Evolutionary conservation across 2,888 invertebrate genomes (phyloP), one percentile per base, ranked within the genome.

Genomic region (Leistus spinibarbis): DNA sequence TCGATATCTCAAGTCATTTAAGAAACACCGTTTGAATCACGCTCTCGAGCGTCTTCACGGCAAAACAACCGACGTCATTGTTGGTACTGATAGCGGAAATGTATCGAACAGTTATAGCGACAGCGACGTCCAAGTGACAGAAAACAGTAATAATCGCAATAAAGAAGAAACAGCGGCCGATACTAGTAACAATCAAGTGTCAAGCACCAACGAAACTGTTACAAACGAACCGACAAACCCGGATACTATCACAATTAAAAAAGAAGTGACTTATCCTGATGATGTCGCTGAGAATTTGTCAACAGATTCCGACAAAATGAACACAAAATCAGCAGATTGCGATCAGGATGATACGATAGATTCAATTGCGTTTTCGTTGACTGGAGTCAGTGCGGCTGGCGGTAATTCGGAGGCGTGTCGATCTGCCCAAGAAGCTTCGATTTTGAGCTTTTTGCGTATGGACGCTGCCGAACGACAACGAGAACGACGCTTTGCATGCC

Each of bases 21-120:
- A 95, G 84, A 95, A 96, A 84, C 95, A 95, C 83, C 90, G 95
- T 22, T 88, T 95, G 74, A 96, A 95, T 82, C 95, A 96, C 84
- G 94, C 95, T 0, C 85, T 95, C 54, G 95, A 95, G 83, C 90
- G 94, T 78, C 87, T 95, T 73, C 95, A 95, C 82, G 92, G 94
- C 4, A 92, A 92, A 78, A 84, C 84, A 54, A 80, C 82, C 3
- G 83, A 82, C 71, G 78, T 79, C 19, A 16, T 60, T 73, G 72
- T 69, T 54, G 76, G 67, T 79, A 79, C 77, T 57, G 77, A 77
- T 77, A 78, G 77, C 24, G 76, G 77, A 60, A 77, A 78, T 54
- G 77, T 70, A 19, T 57, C 27, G 17, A 77, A 63, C 67, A 72
- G 62, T 73, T 68, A 69, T 60, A 40, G 40, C 5, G 72, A 76